These are phyloP conservation scores for Branchinecta lindahli DNA, from an alignment of 1,140 invertebrate genomes.

Conservation along the genomic window DNA sequence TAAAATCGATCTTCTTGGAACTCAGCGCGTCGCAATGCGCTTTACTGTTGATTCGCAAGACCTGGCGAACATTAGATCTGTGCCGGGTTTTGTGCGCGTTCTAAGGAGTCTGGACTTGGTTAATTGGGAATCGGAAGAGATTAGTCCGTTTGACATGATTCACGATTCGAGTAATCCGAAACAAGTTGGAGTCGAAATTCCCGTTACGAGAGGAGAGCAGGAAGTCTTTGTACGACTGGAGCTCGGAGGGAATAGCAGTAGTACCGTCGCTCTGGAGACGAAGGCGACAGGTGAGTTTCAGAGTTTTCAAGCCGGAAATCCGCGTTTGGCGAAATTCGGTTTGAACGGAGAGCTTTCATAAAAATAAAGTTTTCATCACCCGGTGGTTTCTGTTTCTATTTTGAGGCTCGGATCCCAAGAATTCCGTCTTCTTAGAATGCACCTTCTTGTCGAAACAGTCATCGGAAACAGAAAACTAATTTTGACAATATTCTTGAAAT, in stretches of 20 bases:
- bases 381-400: too few species aligned
- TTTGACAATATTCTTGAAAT: too few species aligned
- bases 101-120: slow-evolving; percentile 11
- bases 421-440: too few species aligned
- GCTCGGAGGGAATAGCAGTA: slow-evolving; percentile 1
- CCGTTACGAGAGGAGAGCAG: slow-evolving; percentile 1
- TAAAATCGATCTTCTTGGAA: neutral
- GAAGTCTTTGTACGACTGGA: slow-evolving; percentile 11
- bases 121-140: slow-evolving; percentile 11
- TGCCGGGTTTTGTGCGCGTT: slow-evolving; percentile 11
- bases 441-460: too few species aligned
- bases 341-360: too few species aligned
- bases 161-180: neutral
- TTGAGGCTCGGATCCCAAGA: too few species aligned
- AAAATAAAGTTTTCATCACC: too few species aligned
- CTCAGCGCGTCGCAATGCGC: neutral
- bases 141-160: slow-evolving; percentile 5
- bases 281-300: slow-evolving; percentile 1
- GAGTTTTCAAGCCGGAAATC: too few species aligned
- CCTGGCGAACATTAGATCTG: neutral
- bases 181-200: neutral
- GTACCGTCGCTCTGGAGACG: slow-evolving; percentile 12
- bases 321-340: too few species aligned
- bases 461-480: too few species aligned
- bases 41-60: neutral